phyloP scores from a whole-genome alignment of 2,888 invertebrate species.

The Apeira syringaria region DNA sequence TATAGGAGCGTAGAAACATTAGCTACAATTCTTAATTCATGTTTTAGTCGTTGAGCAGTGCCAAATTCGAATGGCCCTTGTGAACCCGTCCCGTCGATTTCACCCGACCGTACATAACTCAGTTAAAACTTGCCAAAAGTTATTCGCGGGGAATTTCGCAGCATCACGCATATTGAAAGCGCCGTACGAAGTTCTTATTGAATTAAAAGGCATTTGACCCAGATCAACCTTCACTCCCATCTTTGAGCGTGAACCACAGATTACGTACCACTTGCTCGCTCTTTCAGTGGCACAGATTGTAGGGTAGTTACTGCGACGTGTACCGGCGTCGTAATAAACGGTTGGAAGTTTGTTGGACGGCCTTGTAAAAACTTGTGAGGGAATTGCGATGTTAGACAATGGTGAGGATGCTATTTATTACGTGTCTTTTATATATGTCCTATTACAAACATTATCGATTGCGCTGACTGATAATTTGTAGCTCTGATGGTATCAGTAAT shows the following conservation, averaged over 20 bases:
- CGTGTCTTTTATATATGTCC: too few species aligned
- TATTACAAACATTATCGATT: too few species aligned
- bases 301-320: background rate
- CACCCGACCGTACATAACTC: slow-evolving; percentile 8
- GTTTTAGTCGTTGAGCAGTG: too few species aligned
- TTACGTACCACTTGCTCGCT: background rate
- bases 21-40: too few species aligned
- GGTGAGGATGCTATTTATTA: background rate
- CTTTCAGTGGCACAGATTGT: background rate
- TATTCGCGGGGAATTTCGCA: slow-evolving; percentile 9
- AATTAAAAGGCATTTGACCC: slow-evolving; percentile 15
- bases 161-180: slow-evolving; percentile 18
- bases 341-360: background rate
- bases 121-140: slow-evolving; percentile 4
- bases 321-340: background rate
- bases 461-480: too few species aligned
- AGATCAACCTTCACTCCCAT: slow-evolving; percentile 1
- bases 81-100: background rate
- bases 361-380: background rate
- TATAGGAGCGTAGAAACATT: too few species aligned
- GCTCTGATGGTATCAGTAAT: too few species aligned
- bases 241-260: background rate
- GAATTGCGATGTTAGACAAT: background rate
- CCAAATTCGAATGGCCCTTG: background rate
- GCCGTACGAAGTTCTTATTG: slow-evolving; percentile 9